phyloP scores from a whole-genome alignment of 2,797 vertebrate species.

The Gila robusta region DNA sequence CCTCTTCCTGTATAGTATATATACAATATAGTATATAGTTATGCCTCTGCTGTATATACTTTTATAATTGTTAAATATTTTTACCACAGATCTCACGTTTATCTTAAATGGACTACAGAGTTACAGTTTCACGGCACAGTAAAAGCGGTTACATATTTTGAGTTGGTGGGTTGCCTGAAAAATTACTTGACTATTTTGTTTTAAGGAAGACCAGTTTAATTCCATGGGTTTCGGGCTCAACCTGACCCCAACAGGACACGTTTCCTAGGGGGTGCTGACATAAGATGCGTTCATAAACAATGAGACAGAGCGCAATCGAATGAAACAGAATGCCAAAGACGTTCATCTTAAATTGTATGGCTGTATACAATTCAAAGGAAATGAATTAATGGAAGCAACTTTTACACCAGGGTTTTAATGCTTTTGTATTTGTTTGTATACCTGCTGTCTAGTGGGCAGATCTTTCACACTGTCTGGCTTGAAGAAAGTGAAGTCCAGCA shows the following conservation, averaged over 20 bases:
- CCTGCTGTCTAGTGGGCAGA: conserved; percentile 82
- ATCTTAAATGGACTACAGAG: neutral
- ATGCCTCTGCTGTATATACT: neutral
- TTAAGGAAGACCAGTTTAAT: neutral
- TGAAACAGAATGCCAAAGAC: neutral
- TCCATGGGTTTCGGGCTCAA: neutral
- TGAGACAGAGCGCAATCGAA: neutral
- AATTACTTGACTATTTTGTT: neutral
- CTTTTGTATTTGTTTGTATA: conserved; percentile 42
- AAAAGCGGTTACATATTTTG: neutral
- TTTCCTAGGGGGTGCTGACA: neutral
- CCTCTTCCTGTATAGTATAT: neutral
- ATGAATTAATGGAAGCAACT: neutral
- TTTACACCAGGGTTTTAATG: neutral
- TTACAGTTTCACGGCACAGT: neutral
- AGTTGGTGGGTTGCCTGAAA: neutral
- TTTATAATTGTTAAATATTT: neutral
- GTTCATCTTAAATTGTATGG: neutral
- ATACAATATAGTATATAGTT: neutral
- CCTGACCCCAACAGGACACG: neutral
- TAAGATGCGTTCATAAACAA: neutral
- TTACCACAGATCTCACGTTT: neutral
- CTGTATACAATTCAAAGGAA: neutral
- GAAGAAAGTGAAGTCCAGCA: conserved; percentile 86
- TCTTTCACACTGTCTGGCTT: conserved; percentile 86